phyloP scores from a whole-genome alignment of 2,113 vertebrate species.

The Chloropsis cyanopogon region DNA sequence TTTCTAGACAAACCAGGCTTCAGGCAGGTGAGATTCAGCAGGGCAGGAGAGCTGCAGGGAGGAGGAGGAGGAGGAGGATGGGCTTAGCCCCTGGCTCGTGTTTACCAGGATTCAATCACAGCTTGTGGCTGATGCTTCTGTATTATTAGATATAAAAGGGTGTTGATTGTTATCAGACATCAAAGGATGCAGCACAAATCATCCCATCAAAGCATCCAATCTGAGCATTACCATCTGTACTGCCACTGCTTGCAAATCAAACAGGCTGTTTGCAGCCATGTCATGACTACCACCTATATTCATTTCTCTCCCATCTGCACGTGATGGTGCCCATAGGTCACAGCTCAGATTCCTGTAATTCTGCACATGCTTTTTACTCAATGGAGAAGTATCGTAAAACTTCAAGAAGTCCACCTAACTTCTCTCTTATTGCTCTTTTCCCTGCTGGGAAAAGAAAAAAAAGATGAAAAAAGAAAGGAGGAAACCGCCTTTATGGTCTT shows the following conservation, averaged over 20 bases:
- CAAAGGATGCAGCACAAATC: conserved; percentile 41
- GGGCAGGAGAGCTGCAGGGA: neutral
- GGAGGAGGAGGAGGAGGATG: neutral
- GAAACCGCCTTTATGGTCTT: neutral
- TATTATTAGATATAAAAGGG: conserved; percentile 42
- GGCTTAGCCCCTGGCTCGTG: neutral
- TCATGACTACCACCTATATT: neutral
- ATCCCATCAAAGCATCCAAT: conserved; percentile 37
- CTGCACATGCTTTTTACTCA: neutral
- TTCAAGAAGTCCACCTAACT: neutral
- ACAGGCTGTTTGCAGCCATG: neutral
- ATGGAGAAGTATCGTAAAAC: neutral
- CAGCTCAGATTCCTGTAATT: neutral
- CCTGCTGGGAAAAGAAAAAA: neutral
- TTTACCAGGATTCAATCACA: neutral
- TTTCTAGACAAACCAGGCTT: neutral
- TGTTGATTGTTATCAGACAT: conserved; percentile 51
- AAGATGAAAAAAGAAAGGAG: neutral
- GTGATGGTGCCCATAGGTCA: neutral
- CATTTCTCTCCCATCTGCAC: neutral
- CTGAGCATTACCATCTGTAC: neutral
- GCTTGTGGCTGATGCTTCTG: neutral
- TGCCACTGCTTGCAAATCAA: neutral
- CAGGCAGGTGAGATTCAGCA: neutral
- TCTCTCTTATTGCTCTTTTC: neutral